Percentiles rank a stretch among this genome's conserved stretches.
These are phyloP conservation scores for Hanleya hanleyi DNA, from an alignment of 2,888 invertebrate species.

Conservation along the genomic window DNA sequence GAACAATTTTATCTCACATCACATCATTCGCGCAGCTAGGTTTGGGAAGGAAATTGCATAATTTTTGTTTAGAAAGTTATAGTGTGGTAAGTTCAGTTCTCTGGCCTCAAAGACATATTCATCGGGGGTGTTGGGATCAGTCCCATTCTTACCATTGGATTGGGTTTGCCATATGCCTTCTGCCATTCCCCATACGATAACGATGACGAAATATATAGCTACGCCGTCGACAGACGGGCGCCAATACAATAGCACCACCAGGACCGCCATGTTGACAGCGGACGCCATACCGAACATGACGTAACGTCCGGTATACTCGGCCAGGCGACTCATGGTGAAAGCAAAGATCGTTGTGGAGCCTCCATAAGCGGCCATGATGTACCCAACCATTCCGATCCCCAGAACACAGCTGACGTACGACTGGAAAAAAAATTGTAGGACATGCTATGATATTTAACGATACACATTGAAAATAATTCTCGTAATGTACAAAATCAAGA, in stretches of 20 bases:
- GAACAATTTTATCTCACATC: too few species aligned
- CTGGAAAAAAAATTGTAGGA: conserved; percentile 35
- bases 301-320: conserved; percentile 49
- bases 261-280: conserved; percentile 41
- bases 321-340: conserved; percentile 45
- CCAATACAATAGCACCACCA: conserved; percentile 47
- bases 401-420: conserved; percentile 58
- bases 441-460: neutral
- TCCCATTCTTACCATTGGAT: conserved; percentile 52
- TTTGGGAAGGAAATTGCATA: too few species aligned
- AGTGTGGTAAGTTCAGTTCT: too few species aligned
- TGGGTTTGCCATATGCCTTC: conserved; percentile 62
- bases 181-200: conserved; percentile 52
- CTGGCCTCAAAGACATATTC: too few species aligned
- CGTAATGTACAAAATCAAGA: too few species aligned
- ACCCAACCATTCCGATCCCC: conserved; percentile 59
- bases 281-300: conserved; percentile 48
- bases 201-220: conserved; percentile 44
- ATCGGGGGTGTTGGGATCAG: too few species aligned
- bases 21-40: too few species aligned
- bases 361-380: conserved; percentile 59
- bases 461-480: too few species aligned
- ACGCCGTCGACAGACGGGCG: conserved; percentile 36
- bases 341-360: conserved; percentile 50
- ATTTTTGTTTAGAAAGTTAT: too few species aligned